Base-by-base conservation (phyloP, 1,140 invertebrate species). In the Adoxophyes honmai region DNA sequence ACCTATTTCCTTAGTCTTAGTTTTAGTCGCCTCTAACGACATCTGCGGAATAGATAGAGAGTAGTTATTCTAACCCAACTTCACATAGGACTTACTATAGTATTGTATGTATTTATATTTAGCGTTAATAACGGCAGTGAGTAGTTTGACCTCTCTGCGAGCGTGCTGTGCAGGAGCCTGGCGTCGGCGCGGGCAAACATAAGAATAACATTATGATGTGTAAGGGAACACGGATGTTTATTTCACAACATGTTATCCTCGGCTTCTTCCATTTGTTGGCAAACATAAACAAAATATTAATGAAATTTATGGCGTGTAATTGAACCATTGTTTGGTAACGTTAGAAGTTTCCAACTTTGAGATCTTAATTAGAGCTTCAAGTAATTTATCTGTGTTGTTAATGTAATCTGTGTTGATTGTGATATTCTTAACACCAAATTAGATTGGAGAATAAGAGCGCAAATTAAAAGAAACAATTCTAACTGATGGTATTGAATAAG, bases 181-280 rank as follows among this genome's bases (percentile, higher is more conserved):
- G 16, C 15, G 8, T 60, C 61, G 58, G 59, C 57, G 55, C 59
- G 57, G 57, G 67, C 66, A 68, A 71, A 80, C 67, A 78, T 66
- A 64, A 62, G 66, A 70, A 78, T 66, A 64, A 62, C 65, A 70
- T 78, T 76, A 83, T 73, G 70, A 76, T 70, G 66, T 75, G 71
- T 75, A 76, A 67, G 70, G 70, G 77, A 73, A 75, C 71, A 75
- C 53, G 62, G 64, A 61, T 77, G 73, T 75, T 74, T 42, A 56
- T 56, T 18, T 48, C 66, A 71, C 75, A 72, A 64, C 63, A 66
- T 79, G 73, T 79, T 82, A 78, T 60, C 61, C 60, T 65, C 52
- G 62, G 58, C 64, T 58, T 44, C 60, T 57, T 65, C 61, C 51
- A 62, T 73, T 68, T 62, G 55, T 66, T 55, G 53, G 36, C 42